phyloP scores from a whole-genome alignment of 35 echinoderm and acorn worm species.

The Lytechinus variegatus region DNA sequence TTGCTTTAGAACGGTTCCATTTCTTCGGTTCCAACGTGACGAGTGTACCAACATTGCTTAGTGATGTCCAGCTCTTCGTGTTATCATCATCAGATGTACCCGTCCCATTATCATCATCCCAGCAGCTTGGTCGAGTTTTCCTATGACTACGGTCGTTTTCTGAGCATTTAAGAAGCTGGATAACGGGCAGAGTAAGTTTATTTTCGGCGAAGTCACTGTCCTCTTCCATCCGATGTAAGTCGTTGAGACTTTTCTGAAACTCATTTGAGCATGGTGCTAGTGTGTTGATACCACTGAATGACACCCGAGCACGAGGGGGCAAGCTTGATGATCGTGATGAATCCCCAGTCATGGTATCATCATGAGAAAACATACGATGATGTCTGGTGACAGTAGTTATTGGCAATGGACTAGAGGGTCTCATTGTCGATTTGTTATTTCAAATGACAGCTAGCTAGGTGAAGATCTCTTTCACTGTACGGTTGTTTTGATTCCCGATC shows the following conservation, averaged over 20 bases:
- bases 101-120: neutral
- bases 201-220: neutral
- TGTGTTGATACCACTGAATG: neutral
- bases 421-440: neutral
- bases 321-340: neutral
- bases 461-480: no score
- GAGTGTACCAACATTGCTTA: neutral
- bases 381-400: neutral
- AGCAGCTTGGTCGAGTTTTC: neutral
- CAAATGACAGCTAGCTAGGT: neutral
- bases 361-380: neutral
- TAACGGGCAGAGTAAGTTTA: neutral
- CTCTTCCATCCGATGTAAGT: neutral
- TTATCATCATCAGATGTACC: conserved; percentile 7
- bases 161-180: neutral
- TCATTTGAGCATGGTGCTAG: conserved; percentile 9
- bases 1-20: neutral
- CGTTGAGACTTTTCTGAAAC: conserved; percentile 4
- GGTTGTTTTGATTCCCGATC: no score
- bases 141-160: neutral
- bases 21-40: neutral
- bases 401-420: neutral
- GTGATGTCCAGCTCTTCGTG: neutral
- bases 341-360: neutral
- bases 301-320: neutral